These are phyloP conservation scores for Sanderia malayensis DNA, from an alignment of 30 jellyfish, hydroid and myxozoan species.

Conservation along the genomic window DNA sequence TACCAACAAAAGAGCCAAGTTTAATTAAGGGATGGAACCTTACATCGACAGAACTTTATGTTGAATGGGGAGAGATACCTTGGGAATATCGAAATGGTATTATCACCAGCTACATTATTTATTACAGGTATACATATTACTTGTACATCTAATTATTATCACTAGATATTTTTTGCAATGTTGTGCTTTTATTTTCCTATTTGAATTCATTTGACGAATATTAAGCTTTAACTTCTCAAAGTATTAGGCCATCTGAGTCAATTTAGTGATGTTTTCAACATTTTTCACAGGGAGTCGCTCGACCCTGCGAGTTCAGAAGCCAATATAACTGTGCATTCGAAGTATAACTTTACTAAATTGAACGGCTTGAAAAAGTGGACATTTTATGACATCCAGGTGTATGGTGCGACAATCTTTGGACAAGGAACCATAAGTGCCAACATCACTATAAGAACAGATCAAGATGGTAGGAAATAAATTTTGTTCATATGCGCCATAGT, in stretches of 20 bases:
- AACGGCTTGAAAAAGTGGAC: slow-evolving; percentile 34
- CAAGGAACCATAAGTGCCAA: slow-evolving; percentile 49
- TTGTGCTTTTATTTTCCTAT: no score
- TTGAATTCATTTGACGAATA: no score
- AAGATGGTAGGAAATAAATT: slow-evolving; percentile 33
- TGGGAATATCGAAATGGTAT: slow-evolving; percentile 64
- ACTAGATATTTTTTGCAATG: no score
- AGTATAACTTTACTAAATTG: slow-evolving; percentile 16
- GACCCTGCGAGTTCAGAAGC: slow-evolving; percentile 23
- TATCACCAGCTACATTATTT: slow-evolving; percentile 6
- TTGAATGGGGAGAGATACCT: slow-evolving; percentile 34
- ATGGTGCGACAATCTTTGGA: slow-evolving; percentile 35
- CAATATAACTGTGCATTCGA: slow-evolving; percentile 10
- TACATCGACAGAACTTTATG: slow-evolving; percentile 31
- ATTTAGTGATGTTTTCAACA: no score
- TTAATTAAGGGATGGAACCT: slow-evolving; percentile 28
- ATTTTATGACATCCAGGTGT: slow-evolving; percentile 30
- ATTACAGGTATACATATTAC: slow-evolving; percentile 33
- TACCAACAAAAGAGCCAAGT: slow-evolving; percentile 42
- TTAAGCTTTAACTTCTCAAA: no score
- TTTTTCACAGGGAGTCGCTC: slow-evolving; percentile 47
- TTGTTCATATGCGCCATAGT: no score
- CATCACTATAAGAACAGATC: slow-evolving; percentile 38
- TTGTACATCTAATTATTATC: background rate
- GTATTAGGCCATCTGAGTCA: no score